Conservation (phyloP, 2,888 invertebrate species). For the Leucophenga maculata region DNA sequence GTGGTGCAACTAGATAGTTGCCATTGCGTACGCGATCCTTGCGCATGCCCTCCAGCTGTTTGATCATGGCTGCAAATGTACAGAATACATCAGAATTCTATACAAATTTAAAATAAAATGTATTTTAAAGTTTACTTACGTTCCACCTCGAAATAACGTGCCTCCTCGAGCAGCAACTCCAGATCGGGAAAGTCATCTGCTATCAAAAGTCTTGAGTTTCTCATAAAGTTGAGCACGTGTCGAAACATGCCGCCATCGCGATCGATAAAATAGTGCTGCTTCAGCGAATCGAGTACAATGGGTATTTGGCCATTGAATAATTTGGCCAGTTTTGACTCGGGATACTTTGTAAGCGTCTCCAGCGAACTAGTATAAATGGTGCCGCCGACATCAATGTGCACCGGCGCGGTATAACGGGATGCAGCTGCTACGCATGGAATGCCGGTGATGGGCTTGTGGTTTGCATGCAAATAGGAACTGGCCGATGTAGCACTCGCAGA, state of each 20-base stretch:
- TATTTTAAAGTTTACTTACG: conserved; percentile 77
- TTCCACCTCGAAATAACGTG: conserved; percentile 89
- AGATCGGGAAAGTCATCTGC: conserved; percentile 90
- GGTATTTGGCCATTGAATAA: conserved; percentile 96
- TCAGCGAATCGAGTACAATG: conserved; percentile 94
- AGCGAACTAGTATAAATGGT: conserved; percentile 96
- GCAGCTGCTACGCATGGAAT: conserved; percentile 95
- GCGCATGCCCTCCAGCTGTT: conserved; percentile 82
- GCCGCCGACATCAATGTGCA: conserved; percentile 97
- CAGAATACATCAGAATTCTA: no score
- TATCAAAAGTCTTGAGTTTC: conserved; percentile 89
- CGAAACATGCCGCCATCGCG: conserved; percentile 98
- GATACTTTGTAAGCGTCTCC: conserved; percentile 96
- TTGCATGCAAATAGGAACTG: conserved; percentile 72
- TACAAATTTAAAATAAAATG: neutral
- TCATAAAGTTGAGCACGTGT: conserved; percentile 96
- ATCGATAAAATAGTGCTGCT: conserved; percentile 99
- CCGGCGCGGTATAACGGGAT: conserved; percentile 93
- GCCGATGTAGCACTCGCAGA: conserved; percentile 55
- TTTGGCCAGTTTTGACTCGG: conserved; percentile 91
- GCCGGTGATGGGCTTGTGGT: conserved; percentile 86
- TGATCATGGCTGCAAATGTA: conserved; percentile 78
- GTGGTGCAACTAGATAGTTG: conserved; percentile 72
- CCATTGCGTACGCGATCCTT: conserved; percentile 80
- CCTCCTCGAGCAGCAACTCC: conserved; percentile 91